These are phyloP conservation scores for Pachypsylla venusta DNA, from an alignment of 1,140 invertebrate genomes.

Conservation along the genomic window DNA sequence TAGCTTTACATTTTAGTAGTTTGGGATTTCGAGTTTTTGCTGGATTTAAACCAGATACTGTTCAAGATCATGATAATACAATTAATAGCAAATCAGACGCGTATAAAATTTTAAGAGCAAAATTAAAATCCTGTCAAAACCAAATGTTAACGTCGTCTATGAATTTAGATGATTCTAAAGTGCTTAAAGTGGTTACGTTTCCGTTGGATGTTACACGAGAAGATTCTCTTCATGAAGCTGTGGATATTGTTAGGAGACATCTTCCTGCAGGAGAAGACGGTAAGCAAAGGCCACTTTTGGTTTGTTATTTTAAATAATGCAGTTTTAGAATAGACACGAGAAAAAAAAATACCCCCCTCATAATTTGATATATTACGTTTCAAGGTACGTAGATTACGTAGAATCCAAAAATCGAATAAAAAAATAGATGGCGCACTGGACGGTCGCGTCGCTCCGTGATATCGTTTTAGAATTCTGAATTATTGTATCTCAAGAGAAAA, in stretches of 20 bases:
- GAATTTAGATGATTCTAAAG: constrained; percentile 11
- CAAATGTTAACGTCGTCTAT: constrained; percentile 8
- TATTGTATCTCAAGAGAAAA: too few species aligned
- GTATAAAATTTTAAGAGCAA: constrained; percentile 42
- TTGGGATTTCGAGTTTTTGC: constrained; percentile 59
- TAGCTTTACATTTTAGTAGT: constrained; percentile 46
- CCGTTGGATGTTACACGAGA: constrained; percentile 62
- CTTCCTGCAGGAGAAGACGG: constrained; percentile 65
- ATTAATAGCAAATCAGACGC: constrained; percentile 27
- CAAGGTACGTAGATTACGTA: too few species aligned
- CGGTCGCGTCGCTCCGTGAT: too few species aligned
- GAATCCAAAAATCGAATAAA: too few species aligned
- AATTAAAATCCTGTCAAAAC: constrained; percentile 35
- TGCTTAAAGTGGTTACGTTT: constrained; percentile 27
- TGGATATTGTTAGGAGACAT: constrained; percentile 56
- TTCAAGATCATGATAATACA: constrained; percentile 33
- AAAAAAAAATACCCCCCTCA: too few species aligned
- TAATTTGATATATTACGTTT: too few species aligned
- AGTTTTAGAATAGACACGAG: too few species aligned
- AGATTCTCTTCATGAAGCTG: constrained; percentile 58
- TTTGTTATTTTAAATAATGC: too few species aligned
- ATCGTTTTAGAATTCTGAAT: too few species aligned
- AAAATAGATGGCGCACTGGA: too few species aligned
- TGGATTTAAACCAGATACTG: constrained; percentile 36
- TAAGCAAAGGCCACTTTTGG: too few species aligned